These are phyloP conservation scores for Amblyopsis hoosieri DNA, from an alignment of 2,797 vertebrate species.

Conservation along the genomic window DNA sequence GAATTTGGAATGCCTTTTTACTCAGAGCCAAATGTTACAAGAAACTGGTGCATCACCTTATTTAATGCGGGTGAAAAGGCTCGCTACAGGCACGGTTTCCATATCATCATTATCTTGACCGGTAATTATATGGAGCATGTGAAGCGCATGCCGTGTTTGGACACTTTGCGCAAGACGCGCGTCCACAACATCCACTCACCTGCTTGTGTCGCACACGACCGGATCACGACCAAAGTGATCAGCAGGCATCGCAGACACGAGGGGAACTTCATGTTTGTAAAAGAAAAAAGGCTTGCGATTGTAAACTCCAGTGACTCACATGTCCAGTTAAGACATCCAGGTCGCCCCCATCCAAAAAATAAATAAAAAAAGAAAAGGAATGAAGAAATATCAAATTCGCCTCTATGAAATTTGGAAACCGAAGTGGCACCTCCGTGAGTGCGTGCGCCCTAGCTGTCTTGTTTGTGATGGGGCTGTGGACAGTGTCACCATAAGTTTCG, in stretches of 20 bases:
- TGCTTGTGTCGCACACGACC: slow-evolving; percentile 72
- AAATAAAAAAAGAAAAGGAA: background rate
- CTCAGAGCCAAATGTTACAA: slow-evolving; percentile 22
- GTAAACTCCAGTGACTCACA: slow-evolving; percentile 75
- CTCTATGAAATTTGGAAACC: slow-evolving; percentile 28
- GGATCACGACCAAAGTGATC: slow-evolving; percentile 65
- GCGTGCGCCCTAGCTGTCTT: too few relatives aligned
- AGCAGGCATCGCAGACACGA: slow-evolving; percentile 57
- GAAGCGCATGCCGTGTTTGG: background rate
- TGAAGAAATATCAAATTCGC: slow-evolving; percentile 7
- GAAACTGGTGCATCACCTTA: background rate
- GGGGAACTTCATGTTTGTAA: slow-evolving; percentile 70
- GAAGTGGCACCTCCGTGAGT: too few relatives aligned
- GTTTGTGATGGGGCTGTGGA: too few relatives aligned
- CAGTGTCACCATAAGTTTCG: slow-evolving; percentile 24
- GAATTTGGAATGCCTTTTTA: slow-evolving; percentile 40
- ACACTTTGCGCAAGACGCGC: slow-evolving; percentile 29
- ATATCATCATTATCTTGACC: slow-evolving; percentile 2
- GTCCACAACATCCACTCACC: slow-evolving; percentile 62
- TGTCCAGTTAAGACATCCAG: slow-evolving; percentile 74
- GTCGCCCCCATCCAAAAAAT: slow-evolving; percentile 9
- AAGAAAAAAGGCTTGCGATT: slow-evolving; percentile 25
- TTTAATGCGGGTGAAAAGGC: slow-evolving; percentile 22
- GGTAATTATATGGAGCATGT: slow-evolving; percentile 51
- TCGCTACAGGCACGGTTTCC: background rate